phyloP scores from a whole-genome alignment of 2,797 vertebrate genomes.

The Dallia pectoralis region DNA sequence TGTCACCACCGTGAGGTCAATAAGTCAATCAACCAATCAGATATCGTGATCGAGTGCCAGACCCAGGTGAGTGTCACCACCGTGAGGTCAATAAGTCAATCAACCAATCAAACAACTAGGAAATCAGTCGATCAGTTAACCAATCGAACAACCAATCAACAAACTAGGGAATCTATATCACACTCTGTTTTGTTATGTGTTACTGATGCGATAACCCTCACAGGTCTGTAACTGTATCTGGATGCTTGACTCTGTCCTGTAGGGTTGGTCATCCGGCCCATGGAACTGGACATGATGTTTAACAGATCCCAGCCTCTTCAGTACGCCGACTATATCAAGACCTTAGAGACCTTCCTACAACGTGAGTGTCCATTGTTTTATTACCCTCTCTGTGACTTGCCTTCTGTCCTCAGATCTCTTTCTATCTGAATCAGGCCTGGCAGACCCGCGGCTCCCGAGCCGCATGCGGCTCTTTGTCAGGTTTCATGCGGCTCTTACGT shows the following conservation, averaged over 20 bases:
- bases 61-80: constrained; percentile 80
- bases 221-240: neutral
- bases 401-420: neutral
- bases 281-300: constrained; percentile 82
- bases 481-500: no score
- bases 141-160: no score
- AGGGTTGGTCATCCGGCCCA: constrained; percentile 92
- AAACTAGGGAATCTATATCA: neutral
- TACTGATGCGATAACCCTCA: neutral
- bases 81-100: neutral
- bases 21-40: neutral
- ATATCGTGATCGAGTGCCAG: constrained; percentile 87
- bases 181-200: neutral
- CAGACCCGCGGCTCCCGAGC: no score
- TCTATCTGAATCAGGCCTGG: neutral
- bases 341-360: constrained; percentile 81
- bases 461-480: no score
- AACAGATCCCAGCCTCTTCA: constrained; percentile 71
- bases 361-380: constrained; percentile 72
- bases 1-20: neutral
- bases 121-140: no score
- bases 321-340: constrained; percentile 72
- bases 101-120: no score
- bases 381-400: neutral
- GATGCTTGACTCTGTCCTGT: constrained; percentile 28